These are phyloP conservation scores for Suricata suricatta DNA, from an alignment of 2,113 vertebrate species.

Conservation along the genomic window DNA sequence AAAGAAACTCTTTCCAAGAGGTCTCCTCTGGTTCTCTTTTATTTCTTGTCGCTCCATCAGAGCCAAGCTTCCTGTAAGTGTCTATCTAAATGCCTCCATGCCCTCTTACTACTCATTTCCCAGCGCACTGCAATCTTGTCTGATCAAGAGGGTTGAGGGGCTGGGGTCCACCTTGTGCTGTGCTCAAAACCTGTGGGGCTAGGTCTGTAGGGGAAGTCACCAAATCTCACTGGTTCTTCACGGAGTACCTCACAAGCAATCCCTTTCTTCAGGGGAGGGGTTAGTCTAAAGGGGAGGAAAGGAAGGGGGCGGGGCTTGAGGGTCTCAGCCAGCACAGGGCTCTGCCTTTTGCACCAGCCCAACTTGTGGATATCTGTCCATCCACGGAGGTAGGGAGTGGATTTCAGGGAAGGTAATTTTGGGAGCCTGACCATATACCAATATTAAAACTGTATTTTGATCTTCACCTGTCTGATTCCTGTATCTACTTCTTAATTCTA, in stretches of 20 bases:
- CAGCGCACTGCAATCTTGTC: neutral
- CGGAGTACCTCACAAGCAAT: no score
- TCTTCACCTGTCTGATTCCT: neutral
- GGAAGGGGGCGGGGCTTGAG: neutral
- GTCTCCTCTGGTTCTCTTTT: neutral
- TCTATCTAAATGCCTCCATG: neutral
- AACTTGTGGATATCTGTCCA: neutral
- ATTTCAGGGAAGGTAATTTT: neutral
- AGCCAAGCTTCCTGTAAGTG: neutral
- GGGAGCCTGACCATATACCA: neutral
- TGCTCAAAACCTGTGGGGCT: neutral
- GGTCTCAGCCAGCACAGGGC: neutral
- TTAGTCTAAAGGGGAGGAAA: neutral
- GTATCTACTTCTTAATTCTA: neutral
- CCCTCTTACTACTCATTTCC: neutral
- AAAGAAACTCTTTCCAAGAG: neutral
- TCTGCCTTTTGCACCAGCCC: neutral
- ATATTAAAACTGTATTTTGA: neutral
- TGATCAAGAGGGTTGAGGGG: neutral
- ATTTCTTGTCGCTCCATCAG: neutral
- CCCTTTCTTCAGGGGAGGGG: neutral
- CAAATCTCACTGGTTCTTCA: fast-evolving
- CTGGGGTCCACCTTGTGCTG: neutral
- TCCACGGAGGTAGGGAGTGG: neutral
- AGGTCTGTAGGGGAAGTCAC: neutral